Evolutionary conservation across 2,797 vertebrate genomes (phyloP).

Genomic region (Eupleurogrammus muticus): DNA sequence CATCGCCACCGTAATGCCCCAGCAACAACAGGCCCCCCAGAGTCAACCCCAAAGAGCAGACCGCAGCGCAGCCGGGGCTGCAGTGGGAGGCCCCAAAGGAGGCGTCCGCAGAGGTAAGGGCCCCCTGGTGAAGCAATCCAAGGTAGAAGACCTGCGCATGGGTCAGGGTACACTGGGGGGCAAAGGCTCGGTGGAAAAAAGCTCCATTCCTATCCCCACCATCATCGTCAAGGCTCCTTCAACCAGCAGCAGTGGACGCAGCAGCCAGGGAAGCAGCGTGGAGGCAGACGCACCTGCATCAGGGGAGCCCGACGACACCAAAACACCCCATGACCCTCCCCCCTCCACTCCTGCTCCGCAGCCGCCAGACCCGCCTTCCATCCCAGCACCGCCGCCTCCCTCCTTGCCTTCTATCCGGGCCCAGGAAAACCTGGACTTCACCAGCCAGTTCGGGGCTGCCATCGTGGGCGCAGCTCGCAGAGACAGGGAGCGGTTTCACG

Average conservation of each 20-base stretch:
- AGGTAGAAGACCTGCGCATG: slow-evolving; percentile 87
- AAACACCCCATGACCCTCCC: slow-evolving; percentile 74
- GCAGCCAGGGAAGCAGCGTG: slow-evolving; percentile 95
- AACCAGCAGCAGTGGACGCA: slow-evolving; percentile 94
- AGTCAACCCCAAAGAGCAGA: slow-evolving; percentile 80
- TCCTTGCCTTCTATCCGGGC: slow-evolving; percentile 80
- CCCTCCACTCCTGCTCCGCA: slow-evolving; percentile 81
- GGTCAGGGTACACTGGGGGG: slow-evolving; percentile 82
- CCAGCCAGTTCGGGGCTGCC: slow-evolving; percentile 91
- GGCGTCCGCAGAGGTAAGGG: slow-evolving; percentile 88
- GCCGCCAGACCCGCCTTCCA: slow-evolving; percentile 84
- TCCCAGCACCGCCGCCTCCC: slow-evolving; percentile 81
- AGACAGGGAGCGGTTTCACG: slow-evolving; percentile 87
- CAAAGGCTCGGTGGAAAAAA: slow-evolving; percentile 88
- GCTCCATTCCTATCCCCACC: slow-evolving; percentile 93
- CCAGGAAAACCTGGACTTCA: slow-evolving; percentile 89
- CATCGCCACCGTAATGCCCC: slow-evolving; percentile 82
- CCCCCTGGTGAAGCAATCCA: slow-evolving; percentile 93
- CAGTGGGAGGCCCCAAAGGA: slow-evolving; percentile 80
- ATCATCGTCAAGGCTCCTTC: slow-evolving; percentile 96
- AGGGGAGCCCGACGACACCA: slow-evolving; percentile 80
- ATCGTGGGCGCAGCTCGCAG: slow-evolving; percentile 85
- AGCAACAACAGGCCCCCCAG: slow-evolving; percentile 83
- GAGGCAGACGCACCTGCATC: slow-evolving; percentile 85
- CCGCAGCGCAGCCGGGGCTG: slow-evolving; percentile 56